Base-by-base conservation (phyloP, 1,140 invertebrate genomes). In the Maniola jurtina region DNA sequence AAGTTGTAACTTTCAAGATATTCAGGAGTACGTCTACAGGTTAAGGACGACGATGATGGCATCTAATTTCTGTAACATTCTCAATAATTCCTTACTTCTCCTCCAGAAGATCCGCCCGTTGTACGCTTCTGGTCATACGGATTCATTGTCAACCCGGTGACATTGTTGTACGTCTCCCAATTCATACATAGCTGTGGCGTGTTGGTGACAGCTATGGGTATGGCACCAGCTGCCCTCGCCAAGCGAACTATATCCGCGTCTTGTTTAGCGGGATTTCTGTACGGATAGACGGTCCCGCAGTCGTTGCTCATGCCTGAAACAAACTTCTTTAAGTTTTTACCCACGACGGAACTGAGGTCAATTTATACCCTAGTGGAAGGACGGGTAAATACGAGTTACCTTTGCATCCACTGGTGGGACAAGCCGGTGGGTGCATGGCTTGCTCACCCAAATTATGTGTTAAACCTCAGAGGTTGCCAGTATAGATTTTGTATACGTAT, bases 111-210 rank as follows among this genome's bases (percentile, higher is more conserved):
- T 13, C 96, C 96, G 0, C 96, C 96, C 14, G 93, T 85, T 2
- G 94, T 96, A 72, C 94, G 91, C 34, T 93, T 93, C 42, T 93
- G 92, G 82, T 98, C 95, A 80, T 98, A 98, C 0, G 98, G 97
- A 89, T 99, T 99, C 70, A 93, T 94, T 0, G 98, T 97, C 15
- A 93, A 90, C 0, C 98, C 98, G 57, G 95, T 96, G 0, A 98
- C 92, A 61, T 95, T 95, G 90, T 99, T 99, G 68, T 93, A 95
- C 0, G 95, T 96, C 86, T 99, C 97, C 94, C 95, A 97, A 86
- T 95, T 96, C 92, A 97, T 92, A 72, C 96, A 97, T n/a, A 98
- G 89, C 83, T 99, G 97, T 2, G 97, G 97, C 0, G 96, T 96
- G 85, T 98, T 99, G 14, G 97, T 98, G 0, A 97, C 94, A n/a